Conservation (phyloP, 2,113 vertebrate species). For the Spea multiplicata region DNA sequence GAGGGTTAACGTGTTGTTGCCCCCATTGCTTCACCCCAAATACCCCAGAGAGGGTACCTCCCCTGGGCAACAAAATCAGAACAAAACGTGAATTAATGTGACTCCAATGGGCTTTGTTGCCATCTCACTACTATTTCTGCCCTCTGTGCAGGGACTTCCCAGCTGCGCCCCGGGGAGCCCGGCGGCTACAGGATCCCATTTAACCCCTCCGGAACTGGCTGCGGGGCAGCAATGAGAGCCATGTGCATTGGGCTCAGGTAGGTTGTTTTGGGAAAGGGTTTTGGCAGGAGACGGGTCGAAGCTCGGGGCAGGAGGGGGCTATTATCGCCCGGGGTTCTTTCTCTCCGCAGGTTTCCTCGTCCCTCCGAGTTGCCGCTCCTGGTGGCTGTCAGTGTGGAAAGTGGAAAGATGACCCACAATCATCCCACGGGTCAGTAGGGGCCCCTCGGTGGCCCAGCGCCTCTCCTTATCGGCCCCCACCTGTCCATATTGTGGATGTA, state of each 20-base stretch:
- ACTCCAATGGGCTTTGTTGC: no score
- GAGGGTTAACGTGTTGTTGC: no score
- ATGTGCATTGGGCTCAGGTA: slow-evolving; percentile 82
- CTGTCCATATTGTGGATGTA: no score
- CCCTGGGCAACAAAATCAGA: no score
- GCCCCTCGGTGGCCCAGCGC: no score
- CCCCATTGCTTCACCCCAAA: no score
- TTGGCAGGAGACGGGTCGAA: not conserved
- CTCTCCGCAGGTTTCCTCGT: slow-evolving; percentile 64
- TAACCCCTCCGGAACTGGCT: slow-evolving; percentile 70
- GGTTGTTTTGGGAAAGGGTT: not conserved
- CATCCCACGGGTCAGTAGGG: slow-evolving; percentile 69
- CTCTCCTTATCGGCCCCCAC: not conserved
- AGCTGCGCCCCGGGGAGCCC: slow-evolving; percentile 67
- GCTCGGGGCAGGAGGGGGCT: not conserved
- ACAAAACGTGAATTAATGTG: no score
- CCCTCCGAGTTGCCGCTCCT: slow-evolving; percentile 66
- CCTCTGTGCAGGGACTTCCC: slow-evolving; percentile 65
- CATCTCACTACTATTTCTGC: not conserved
- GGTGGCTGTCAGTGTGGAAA: slow-evolving; percentile 73
- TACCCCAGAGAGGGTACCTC: no score
- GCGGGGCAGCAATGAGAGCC: slow-evolving; percentile 79
- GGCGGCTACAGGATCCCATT: slow-evolving; percentile 70
- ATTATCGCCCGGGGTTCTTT: not conserved
- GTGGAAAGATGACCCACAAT: slow-evolving; percentile 78